Evolutionary conservation across 2,888 invertebrate genomes (phyloP), one percentile per base, ranked within the genome.

Genomic region (Thyatira batis): DNA sequence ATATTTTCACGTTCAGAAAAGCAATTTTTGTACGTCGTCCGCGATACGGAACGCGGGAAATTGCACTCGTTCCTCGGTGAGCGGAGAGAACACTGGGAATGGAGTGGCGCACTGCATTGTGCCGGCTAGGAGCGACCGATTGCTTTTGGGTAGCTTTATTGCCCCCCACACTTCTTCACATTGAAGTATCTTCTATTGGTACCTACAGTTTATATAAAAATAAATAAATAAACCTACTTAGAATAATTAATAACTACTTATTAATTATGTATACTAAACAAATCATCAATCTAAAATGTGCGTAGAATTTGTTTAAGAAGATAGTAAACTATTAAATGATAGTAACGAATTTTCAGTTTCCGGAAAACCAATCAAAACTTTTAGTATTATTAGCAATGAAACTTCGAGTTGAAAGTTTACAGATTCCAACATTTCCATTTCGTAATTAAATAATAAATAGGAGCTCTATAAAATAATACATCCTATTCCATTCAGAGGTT

Each of bases 11-110:
- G 82, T 85, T 84, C 80, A 85, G 89, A 85, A 91, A 92, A 92
- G 90, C 92, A 91, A 90, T 92, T 92, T 91, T 91, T 87, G 88
- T 87, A 87, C 87, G 87, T 85, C 87, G 85, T 75, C 74, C 81
- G 80, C 88, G 88, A 86, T 84, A 85, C 84, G 84, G 80, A 78
- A 80, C 81, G 84, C 85, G 89, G 91, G 89, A 92, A 89, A 90
- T 91, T 90, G 89, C 90, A 82, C 82, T 85, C 85, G 86, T 82
- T 84, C 76, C 78, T 80, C 73, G 81, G 77, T 73, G 79, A 79
- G 64, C 79, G 77, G 73, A 75, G 75, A 76, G 81, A 85, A 85
- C 86, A 85, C 78, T 79, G 82, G 82, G 83, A 83, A 82, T 83
- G 82, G 83, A 87, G 84, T 83, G 80, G 78, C 75, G 71, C 68